Percentiles rank a stretch among this genome's conserved stretches.
These are phyloP conservation scores for Drosophila auraria DNA, from an alignment of 1,140 invertebrate genomes.

Conservation along the genomic window DNA sequence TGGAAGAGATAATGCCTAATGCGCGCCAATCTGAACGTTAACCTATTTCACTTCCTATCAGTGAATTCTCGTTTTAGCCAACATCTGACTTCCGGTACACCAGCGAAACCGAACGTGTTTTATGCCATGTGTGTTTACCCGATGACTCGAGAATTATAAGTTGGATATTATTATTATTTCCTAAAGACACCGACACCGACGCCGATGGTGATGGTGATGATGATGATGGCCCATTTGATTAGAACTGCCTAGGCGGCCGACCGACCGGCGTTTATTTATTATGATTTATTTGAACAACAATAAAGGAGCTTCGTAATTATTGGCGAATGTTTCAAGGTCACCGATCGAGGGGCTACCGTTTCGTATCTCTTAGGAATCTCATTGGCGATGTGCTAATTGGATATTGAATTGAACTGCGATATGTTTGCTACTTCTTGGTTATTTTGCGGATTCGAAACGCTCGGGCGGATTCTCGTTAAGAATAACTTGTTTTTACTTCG, in stretches of 20 bases:
- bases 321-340: slow-evolving; percentile 31
- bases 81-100: slow-evolving; percentile 53
- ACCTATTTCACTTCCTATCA: slow-evolving; percentile 78
- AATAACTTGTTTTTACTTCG: slow-evolving; percentile 10
- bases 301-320: slow-evolving; percentile 46
- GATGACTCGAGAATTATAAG: slow-evolving; percentile 45
- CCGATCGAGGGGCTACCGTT: slow-evolving; percentile 15
- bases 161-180: slow-evolving; percentile 35
- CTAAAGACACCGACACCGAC: slow-evolving; percentile 15
- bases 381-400: slow-evolving; percentile 46
- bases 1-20: slow-evolving; percentile 52
- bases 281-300: slow-evolving; percentile 49
- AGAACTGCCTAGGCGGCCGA: slow-evolving; percentile 35
- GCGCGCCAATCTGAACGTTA: slow-evolving; percentile 64
- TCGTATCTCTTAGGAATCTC: slow-evolving; percentile 30
- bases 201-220: neutral
- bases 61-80: slow-evolving; percentile 61
- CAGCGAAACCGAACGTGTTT: slow-evolving; percentile 62
- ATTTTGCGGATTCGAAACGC: slow-evolving; percentile 36
- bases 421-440: slow-evolving; percentile 22
- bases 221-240: slow-evolving; percentile 58
- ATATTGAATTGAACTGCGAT: slow-evolving; percentile 4
- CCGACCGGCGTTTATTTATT: slow-evolving; percentile 30
- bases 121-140: slow-evolving; percentile 59
- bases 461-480: slow-evolving; percentile 22